A percentile compares a stretch with the other conserved stretches of the same genome.
These are phyloP conservation scores for Siniperca chuatsi DNA, from an alignment of 2,113 vertebrate species.

Conservation along the genomic window DNA sequence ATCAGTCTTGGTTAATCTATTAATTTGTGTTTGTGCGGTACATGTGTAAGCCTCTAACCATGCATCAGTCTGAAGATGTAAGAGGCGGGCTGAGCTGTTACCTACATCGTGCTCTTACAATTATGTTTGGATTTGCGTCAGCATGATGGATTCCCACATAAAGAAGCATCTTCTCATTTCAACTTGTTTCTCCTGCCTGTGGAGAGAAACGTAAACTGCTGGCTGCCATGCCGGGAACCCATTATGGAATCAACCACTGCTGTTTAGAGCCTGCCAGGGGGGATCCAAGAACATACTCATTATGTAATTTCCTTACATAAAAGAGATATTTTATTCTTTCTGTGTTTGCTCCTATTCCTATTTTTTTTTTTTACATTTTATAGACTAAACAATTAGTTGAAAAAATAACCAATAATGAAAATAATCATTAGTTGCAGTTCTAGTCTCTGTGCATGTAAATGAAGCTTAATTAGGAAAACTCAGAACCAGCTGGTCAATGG, in stretches of 20 bases:
- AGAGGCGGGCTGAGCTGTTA: slow-evolving; percentile 20
- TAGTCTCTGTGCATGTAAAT: no score
- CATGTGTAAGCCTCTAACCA: background rate
- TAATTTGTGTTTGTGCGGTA: background rate
- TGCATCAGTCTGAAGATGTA: slow-evolving; percentile 2
- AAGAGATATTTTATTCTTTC: no score
- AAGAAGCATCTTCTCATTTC: slow-evolving; percentile 27
- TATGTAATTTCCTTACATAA: no score
- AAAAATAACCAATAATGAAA: no score
- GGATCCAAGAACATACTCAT: no score
- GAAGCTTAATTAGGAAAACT: no score
- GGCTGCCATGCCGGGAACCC: slow-evolving; percentile 15
- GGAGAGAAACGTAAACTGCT: background rate
- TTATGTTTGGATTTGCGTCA: slow-evolving; percentile 59
- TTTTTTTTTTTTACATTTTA: no score
- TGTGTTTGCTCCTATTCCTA: no score
- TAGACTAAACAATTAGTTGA: no score
- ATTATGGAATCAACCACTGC: slow-evolving; percentile 8
- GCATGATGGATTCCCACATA: slow-evolving; percentile 45
- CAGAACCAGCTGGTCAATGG: no score
- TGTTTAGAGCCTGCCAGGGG: no score
- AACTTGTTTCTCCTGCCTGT: slow-evolving; percentile 15
- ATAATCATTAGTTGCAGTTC: no score
- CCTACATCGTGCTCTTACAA: slow-evolving; percentile 20
- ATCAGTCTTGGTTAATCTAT: background rate